Conservation (phyloP, 2,113 vertebrate species). For the Lycocorax pyrrhopterus region DNA sequence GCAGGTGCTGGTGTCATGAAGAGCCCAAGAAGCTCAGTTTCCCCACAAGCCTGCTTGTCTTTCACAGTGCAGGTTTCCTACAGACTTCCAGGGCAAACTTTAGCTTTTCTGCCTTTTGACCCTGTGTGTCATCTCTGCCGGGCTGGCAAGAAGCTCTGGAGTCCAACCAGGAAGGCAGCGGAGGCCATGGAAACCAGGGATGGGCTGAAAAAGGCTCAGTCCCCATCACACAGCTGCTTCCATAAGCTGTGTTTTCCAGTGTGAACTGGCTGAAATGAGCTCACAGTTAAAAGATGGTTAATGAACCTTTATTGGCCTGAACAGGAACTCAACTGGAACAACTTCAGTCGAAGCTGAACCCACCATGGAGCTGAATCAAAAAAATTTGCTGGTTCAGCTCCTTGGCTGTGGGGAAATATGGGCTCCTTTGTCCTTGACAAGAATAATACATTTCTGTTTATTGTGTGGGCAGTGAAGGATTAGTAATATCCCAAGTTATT, state of each 20-base stretch:
- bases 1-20: not conserved
- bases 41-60: fast-evolving
- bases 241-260: not conserved
- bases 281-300: slow-evolving; percentile 23
- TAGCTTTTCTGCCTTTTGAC: not conserved
- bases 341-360: not conserved
- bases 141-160: not conserved
- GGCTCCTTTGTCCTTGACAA: slow-evolving; percentile 13
- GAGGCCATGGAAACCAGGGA: not conserved
- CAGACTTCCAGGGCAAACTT: not conserved
- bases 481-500: slow-evolving; percentile 36
- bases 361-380: not conserved
- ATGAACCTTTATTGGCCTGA: not conserved
- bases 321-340: slow-evolving; percentile 34
- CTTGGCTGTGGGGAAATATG: not conserved
- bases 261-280: not conserved
- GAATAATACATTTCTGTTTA: slow-evolving; percentile 38
- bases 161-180: fast-evolving
- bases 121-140: not conserved
- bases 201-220: not conserved
- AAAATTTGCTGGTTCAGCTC: slow-evolving; percentile 43
- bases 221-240: not conserved
- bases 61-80: not conserved
- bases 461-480: not conserved
- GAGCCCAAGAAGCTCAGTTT: not conserved